Conservation (phyloP, 2,888 invertebrate species). For the Acanthosepion pharaonis region DNA sequence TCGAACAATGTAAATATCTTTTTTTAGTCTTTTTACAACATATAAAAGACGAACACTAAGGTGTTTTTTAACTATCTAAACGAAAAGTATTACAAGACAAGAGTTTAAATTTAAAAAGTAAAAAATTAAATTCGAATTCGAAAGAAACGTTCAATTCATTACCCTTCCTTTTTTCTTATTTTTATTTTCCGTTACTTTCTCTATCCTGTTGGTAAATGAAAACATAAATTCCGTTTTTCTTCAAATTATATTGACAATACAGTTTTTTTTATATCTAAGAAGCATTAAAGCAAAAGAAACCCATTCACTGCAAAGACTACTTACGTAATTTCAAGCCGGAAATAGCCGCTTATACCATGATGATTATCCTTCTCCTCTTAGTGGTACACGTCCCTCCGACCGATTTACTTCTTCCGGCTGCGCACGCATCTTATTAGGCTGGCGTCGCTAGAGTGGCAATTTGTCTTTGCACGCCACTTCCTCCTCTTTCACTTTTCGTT, state of each 20-base stretch:
- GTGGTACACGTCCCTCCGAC: not conserved
- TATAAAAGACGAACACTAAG: too few relatives aligned
- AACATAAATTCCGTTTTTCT: not conserved
- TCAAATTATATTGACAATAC: not conserved
- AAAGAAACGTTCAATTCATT: not conserved
- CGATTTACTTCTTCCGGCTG: slow-evolving; percentile 43
- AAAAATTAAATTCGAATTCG: not conserved
- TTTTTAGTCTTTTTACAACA: too few relatives aligned
- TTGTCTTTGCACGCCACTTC: too few relatives aligned
- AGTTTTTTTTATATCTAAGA: not conserved
- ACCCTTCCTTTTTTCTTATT: too few relatives aligned
- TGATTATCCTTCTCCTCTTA: not conserved
- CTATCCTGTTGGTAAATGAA: not conserved
- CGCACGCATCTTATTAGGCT: slow-evolving; percentile 35
- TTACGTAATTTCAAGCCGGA: not conserved
- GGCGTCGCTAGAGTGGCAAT: not conserved
- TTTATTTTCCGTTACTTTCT: too few relatives aligned
- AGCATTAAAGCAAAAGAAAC: not conserved
- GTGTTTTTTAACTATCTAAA: not conserved
- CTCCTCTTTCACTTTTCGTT: not conserved
- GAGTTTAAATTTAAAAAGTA: too few relatives aligned
- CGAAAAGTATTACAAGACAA: not conserved
- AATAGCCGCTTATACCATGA: not conserved
- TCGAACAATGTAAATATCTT: too few relatives aligned
- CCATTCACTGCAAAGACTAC: not conserved